Percentiles rank a stretch among this genome's conserved stretches.
These are phyloP conservation scores for Diplogasteroides magnus DNA, from an alignment of 1,140 invertebrate genomes.

Conservation along the genomic window DNA sequence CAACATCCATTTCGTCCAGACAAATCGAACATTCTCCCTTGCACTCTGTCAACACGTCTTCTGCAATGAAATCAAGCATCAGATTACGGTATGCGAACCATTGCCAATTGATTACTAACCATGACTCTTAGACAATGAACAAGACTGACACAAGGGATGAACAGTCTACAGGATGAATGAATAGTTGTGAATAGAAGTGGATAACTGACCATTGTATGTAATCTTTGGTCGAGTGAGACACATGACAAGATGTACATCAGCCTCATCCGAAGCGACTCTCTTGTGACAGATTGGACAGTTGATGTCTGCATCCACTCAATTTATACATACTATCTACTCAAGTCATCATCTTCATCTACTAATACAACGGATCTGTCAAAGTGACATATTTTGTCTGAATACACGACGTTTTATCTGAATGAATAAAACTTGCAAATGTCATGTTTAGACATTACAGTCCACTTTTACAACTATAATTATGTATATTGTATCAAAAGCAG, in stretches of 20 bases:
- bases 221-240: conserved; percentile 96
- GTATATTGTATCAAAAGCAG: too few species aligned
- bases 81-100: conserved; percentile 33
- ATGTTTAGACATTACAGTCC: too few species aligned
- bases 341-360: too few species aligned
- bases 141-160: not conserved
- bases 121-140: too few species aligned
- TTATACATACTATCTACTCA: too few species aligned
- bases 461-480: too few species aligned
- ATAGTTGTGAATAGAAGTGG: conserved; percentile 6
- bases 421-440: too few species aligned
- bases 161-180: not conserved
- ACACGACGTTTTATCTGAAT: too few species aligned
- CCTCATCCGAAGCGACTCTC: conserved; percentile 90
- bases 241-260: conserved; percentile 96
- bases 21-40: conserved; percentile 98
- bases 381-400: too few species aligned
- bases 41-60: conserved; percentile 88
- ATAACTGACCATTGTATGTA: conserved; percentile 83
- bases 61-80: conserved; percentile 63
- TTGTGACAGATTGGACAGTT: conserved; percentile 98
- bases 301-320: conserved; percentile 81
- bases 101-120: too few species aligned
- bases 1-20: conserved; percentile 86
- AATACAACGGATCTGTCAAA: too few species aligned